phyloP scores from a whole-genome alignment of 2,888 invertebrate species.

The Clanis bilineata region DNA sequence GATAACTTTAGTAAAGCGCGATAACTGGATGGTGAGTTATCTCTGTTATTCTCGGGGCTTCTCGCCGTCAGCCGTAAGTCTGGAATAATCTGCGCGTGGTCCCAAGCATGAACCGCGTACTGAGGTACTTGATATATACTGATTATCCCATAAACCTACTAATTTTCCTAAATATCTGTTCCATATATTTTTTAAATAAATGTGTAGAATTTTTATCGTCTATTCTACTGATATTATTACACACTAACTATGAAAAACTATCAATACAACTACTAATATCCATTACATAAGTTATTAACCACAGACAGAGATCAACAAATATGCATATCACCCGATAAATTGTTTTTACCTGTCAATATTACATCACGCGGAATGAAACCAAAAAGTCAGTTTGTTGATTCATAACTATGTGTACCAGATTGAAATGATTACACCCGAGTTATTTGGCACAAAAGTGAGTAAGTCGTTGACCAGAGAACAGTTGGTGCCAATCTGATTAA shows the following conservation, averaged over 20 bases:
- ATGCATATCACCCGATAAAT: slow-evolving; percentile 15
- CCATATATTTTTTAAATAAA: no score
- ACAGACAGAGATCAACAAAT: slow-evolving; percentile 3
- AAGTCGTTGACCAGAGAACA: neutral
- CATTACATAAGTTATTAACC: slow-evolving; percentile 13
- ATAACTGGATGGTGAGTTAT: no score
- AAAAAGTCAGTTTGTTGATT: slow-evolving; percentile 8
- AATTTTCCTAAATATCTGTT: no score
- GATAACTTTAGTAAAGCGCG: no score
- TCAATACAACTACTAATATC: neutral
- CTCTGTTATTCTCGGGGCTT: no score
- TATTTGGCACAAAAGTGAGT: slow-evolving; percentile 6
- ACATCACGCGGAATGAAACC: slow-evolving; percentile 8
- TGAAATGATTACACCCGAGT: slow-evolving; percentile 1
- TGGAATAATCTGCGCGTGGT: no score
- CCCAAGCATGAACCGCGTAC: no score
- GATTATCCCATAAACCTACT: no score
- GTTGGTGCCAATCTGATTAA: neutral
- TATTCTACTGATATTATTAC: no score
- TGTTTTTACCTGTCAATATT: neutral
- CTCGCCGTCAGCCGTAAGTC: no score
- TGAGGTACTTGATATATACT: no score
- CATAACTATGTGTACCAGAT: slow-evolving; percentile 6
- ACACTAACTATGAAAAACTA: neutral
- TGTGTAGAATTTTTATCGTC: no score